Conservation (phyloP, 1,140 invertebrate species). For the Panulirus ornatus region DNA sequence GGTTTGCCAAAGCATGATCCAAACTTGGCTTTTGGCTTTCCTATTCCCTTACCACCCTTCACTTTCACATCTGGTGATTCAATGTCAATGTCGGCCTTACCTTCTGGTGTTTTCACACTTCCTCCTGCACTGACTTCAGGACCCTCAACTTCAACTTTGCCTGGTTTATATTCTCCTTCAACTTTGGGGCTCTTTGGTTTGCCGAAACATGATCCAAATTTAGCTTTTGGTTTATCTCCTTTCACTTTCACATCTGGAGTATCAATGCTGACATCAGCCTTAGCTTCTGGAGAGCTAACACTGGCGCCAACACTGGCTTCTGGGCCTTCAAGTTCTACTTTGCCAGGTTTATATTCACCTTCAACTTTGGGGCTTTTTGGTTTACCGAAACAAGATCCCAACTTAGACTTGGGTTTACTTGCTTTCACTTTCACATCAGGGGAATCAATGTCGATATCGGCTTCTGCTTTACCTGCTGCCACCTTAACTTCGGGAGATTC, state of each 20-base stretch:
- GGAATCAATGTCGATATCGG: conserved; percentile 5
- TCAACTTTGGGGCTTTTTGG: conserved; percentile 52
- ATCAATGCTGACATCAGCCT: conserved; percentile 24
- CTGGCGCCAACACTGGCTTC: conserved; percentile 16
- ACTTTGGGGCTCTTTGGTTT: conserved; percentile 48
- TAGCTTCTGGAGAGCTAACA: conserved; percentile 1
- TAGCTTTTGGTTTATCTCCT: conserved; percentile 53
- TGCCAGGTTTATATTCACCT: conserved; percentile 46
- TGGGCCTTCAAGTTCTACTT: conserved; percentile 40
- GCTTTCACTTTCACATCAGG: conserved; percentile 43
- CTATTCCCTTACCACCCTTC: conserved; percentile 37
- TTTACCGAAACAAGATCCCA: conserved; percentile 69
- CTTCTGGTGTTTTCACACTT: conserved; percentile 32
- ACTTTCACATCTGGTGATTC: conserved; percentile 26
- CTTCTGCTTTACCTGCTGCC: conserved; percentile 30
- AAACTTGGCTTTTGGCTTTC: conserved; percentile 42
- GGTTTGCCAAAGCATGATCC: conserved; percentile 68
- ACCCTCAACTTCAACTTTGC: conserved; percentile 6
- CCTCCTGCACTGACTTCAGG: conserved; percentile 6
- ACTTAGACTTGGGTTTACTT: conserved; percentile 19
- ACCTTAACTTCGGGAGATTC: conserved; percentile 45
- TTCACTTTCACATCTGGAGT: conserved; percentile 42
- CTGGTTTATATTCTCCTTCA: conserved; percentile 60
- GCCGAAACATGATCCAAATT: conserved; percentile 64
- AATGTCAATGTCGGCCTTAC: conserved; percentile 22